Evolutionary conservation across 2,888 invertebrate species (phyloP), one percentile per base, ranked within the genome.

Genomic region (Phengaris alcon): DNA sequence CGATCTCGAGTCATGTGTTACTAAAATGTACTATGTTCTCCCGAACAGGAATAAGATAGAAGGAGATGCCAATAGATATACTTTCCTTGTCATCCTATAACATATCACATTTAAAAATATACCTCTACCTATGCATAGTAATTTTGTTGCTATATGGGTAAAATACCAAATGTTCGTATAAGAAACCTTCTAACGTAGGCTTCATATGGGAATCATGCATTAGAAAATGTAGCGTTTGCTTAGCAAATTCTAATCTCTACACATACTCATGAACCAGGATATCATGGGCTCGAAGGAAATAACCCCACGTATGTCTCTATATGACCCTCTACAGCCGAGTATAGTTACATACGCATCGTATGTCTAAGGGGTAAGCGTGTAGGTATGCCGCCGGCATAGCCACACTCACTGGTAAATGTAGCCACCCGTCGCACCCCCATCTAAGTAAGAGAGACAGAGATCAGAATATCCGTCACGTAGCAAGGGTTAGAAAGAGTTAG

Each of bases 211-310:
- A 51, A 76, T 79, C 35, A 79, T 82, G 84, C 87, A 85, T 92
- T 90, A 91, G 90, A 92, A 91, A 90, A 91, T 89, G 82, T 84
- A 86, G 85, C 90, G 86, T 91, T 91, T 88, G 90, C 88, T 93
- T 89, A 92, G 93, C 87, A 93, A 93, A 90, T 93, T 93, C 93
- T 93, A 93, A 93, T 93, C 93, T 93, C 90, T 88, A 87, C 93
- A 93, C 93, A 93, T 93, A 93, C 92, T 93, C 90, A 82, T 84
- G 82, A 88, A 93, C 92, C 86, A 92, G 90, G 92, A 83, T 79
- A 82, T 78, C 90, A 93, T 88, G 83, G 88, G 77, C 77, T 76
- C 76, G 79, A 79, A 90, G 90, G 89, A 90, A 87, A 86, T 86
- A 78, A 78, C 82, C 81, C 87, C 90, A 88, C 86, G 90, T 88